Base-by-base conservation (phyloP, 1,140 invertebrate genomes). In the Cherax destructor region DNA sequence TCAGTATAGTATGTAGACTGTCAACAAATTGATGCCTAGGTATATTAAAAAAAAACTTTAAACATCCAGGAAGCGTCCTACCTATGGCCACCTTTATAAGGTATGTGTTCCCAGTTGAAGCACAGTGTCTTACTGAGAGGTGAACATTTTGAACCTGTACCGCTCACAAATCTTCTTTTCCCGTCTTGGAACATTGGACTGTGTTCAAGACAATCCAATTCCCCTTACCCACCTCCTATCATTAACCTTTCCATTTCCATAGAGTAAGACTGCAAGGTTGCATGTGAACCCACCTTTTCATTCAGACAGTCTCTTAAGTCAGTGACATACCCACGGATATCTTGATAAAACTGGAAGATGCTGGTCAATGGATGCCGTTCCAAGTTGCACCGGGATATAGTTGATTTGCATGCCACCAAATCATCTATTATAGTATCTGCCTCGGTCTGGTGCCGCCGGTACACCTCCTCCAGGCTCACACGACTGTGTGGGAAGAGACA, bases 241-340 rank as follows among this genome's bases (percentile, higher is more conserved):
- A 74, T 21, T 74, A 74, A 74, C 11, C n/a, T 74, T 74, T 30
- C 24, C 69, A 74, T 47, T 78, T 59, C 76, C 76, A 86, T 61
- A 78, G 85, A 86, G n/a, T 85, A 85, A 79, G 74, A 79, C 61
- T 80, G 89, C 77, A 91, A 91, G 89, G 83, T 91, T 85, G 89
- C 89, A 69, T 85, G 69, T 81, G 84, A 92, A 96, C 95, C 95
- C 95, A 97, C 96, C 96, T 98, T 98, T 95, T 98, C 95, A 94
- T 98, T 97, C 94, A 99, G 96, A 96, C 98, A 99, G 96, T 99
- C 98, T 95, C 99, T 97, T 95, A 99, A 97, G 96, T 99, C 98
- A 94, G 97, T 97, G 94, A 99, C 96, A 97, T 99, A 99, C 94
- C 98, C 97, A 95, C 98, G 97, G 94, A 98, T 97, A 95, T 98